Conservation (phyloP, 2,797 vertebrate genomes). For the Danio aesculapii region DNA sequence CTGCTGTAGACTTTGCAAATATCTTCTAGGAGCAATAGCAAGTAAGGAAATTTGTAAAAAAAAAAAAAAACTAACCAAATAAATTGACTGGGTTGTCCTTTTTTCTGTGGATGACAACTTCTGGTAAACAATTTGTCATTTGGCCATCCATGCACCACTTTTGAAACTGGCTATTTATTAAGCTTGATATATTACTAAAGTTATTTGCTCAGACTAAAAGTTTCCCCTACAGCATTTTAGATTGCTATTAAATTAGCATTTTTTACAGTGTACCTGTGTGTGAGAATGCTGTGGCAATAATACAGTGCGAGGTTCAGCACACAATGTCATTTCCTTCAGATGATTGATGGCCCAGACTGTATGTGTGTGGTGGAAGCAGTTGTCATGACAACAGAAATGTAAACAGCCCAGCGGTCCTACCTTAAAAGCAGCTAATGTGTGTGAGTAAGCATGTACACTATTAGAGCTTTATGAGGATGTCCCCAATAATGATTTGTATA, state of each 20-base stretch:
- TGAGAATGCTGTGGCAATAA: constrained; percentile 57
- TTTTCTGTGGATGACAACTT: too few species aligned
- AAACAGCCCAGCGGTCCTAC: constrained; percentile 41
- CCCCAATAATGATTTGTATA: too few species aligned
- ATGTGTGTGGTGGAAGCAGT: constrained; percentile 51
- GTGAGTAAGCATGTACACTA: constrained; percentile 38
- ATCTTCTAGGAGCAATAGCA: too few species aligned
- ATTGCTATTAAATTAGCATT: background rate
- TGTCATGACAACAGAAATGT: constrained; percentile 30
- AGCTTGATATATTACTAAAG: background rate
- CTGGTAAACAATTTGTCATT: too few species aligned
- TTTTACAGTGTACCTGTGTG: constrained; percentile 37
- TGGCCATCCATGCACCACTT: too few species aligned
- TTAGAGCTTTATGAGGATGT: background rate
- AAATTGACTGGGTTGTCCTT: too few species aligned
- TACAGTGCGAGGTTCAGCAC: constrained; percentile 60
- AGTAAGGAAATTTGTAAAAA: too few species aligned
- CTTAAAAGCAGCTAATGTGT: constrained; percentile 36
- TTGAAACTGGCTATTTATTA: too few species aligned
- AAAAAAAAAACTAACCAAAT: too few species aligned
- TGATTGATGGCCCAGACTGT: constrained; percentile 70
- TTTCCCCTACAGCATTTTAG: background rate
- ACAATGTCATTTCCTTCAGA: constrained; percentile 70
- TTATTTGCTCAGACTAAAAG: background rate
- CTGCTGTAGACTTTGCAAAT: too few species aligned